Evolutionary conservation across 2,888 invertebrate genomes (phyloP), one percentile per base, ranked within the genome.

Genomic region (Clostera curtula): DNA sequence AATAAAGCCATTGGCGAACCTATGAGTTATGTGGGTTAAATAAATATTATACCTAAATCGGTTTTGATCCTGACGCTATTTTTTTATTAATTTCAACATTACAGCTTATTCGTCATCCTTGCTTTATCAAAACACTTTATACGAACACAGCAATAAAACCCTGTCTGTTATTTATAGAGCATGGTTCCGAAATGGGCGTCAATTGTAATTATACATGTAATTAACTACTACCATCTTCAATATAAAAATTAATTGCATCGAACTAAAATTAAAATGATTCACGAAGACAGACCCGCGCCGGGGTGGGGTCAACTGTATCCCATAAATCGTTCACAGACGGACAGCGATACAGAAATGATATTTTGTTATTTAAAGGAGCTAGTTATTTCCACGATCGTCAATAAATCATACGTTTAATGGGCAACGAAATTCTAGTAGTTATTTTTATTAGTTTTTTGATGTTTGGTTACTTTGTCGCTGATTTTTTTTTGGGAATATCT

Each of bases 301-400:
- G 45, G 41, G 44, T 47, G 49, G 40, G 47, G 47, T 43, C 45
- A 43, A 29, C 37, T 44, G 33, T 35, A 16, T 35, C 15, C 25
- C 49, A 62, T 66, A 66, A 67, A 67, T 67, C 60, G 45, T 36
- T 29, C 29, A 11, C 32, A 41, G n/a, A n/a, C n/a, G n/a, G n/a
- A n/a, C n/a, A n/a, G 43, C 38, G 54, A 50, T 56, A 58, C 52
- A 50, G 45, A 51, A 57, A 65, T 60, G 55, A 66, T 66, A 67
- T 67, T 67, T 63, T 63, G 65, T 68, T 67, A 68, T 68, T 65
- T 65, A 65, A 63, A 61, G 55, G 38, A 48, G 52, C 60, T 64
- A 58, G 62, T 63, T 65, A 63, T 63, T 63, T 60, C 50, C 36
- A 55, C 54, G 61, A 61, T 53, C 54, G 42, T 36, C 34, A 33